Evolutionary conservation across 2,797 vertebrate species (phyloP).

Genomic region (Leptoclinus maculatus): DNA sequence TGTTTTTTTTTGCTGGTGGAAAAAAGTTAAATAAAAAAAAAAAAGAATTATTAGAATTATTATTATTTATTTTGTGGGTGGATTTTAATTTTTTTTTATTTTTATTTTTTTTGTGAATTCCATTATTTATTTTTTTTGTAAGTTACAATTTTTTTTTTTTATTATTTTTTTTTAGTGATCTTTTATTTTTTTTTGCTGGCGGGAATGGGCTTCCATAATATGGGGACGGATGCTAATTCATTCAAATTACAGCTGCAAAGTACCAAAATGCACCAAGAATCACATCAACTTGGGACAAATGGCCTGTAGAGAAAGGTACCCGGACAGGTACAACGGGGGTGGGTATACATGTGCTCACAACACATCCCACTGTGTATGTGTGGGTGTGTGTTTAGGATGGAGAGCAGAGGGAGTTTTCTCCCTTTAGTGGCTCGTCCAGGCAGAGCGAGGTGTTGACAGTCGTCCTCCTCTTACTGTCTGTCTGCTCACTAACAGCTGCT

Average conservation of each 20-base stretch:
- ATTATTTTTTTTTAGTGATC: too few species aligned
- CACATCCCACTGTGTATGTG: slow-evolving; percentile 12
- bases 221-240: not conserved
- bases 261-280: not conserved
- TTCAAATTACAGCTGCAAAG: not conserved
- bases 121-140: too few species aligned
- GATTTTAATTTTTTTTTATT: too few species aligned
- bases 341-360: slow-evolving; percentile 21
- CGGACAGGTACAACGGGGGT: not conserved
- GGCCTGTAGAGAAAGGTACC: not conserved
- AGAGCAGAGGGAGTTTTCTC: slow-evolving; percentile 23
- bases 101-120: too few species aligned
- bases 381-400: not conserved
- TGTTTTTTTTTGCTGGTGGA: too few species aligned
- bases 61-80: too few species aligned
- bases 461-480: slow-evolving; percentile 16
- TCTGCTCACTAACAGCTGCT: slow-evolving; percentile 47
- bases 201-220: too few species aligned
- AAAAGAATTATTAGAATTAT: too few species aligned
- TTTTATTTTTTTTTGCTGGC: too few species aligned
- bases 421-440: slow-evolving; percentile 30
- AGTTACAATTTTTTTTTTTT: too few species aligned
- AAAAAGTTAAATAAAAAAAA: too few species aligned
- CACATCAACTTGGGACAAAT: slow-evolving; percentile 12
- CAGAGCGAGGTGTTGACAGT: slow-evolving; percentile 47